Evolutionary conservation across 2,888 invertebrate genomes (phyloP), one percentile per base, ranked within the genome.

Genomic region (Iphiclides podalirius): DNA sequence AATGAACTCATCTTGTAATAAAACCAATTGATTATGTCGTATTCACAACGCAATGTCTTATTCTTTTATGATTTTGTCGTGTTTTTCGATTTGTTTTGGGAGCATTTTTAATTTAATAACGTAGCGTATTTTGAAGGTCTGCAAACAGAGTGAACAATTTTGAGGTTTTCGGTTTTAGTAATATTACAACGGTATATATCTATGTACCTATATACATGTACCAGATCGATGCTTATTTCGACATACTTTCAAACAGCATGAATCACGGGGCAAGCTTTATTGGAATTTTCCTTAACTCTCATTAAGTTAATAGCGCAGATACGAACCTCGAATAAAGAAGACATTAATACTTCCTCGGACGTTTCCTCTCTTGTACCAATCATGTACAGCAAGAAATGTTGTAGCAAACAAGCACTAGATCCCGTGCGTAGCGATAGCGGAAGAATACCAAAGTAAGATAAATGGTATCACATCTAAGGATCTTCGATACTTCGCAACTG

Each of bases 221-320:
- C n/a, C n/a, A n/a, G n/a, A n/a, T n/a, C n/a, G n/a, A n/a, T n/a
- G n/a, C n/a, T n/a, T 20, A 20, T 20, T 20, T 20, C 6, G 4
- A 4, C 20, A 20, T 20, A 20, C 20, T 20, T 20, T 20, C 3
- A 4, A 20, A 20, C 3, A 6, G 20, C n/a, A n/a, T n/a, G 8
- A 28, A 28, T 9, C 2, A 28, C n/a, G n/a, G 2, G 8, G 8
- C 28, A 9, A 9, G 28, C 28, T 28, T 6, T 8, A 28, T 28
- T 28, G n/a, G 28, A 28, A 28, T 35, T 33, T 40, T 40, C 4
- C 26, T 14, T 4, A 15, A 44, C 36, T 26, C n/a, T 43, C 17
- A 13, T 58, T 39, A 47, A 39, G 55, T 52, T 54, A 59, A 61
- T 58, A 59, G 59, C 55, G 53, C 46, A 33, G 47, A 46, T 54